Percentiles rank a stretch among this genome's conserved stretches.
Evolutionary conservation across 2,797 vertebrate species (phyloP).

Genomic region (Fistularia commersonii): DNA sequence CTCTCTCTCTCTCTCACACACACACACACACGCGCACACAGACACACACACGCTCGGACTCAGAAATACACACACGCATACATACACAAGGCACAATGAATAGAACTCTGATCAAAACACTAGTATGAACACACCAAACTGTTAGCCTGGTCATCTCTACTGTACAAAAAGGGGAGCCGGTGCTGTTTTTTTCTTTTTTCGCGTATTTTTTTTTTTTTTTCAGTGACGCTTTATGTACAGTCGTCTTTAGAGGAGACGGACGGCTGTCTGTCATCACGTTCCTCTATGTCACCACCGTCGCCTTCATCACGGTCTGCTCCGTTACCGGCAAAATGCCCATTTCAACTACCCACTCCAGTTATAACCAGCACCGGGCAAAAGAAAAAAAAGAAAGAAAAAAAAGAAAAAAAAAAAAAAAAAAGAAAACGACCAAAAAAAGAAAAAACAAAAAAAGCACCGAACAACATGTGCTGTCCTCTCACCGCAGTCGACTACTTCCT

Average conservation of each 20-base stretch:
- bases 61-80: constrained; percentile 25
- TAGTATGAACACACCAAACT: constrained; percentile 86
- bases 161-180: constrained; percentile 65
- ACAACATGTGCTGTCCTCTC: constrained; percentile 40
- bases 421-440: no score
- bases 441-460: constrained; percentile 50
- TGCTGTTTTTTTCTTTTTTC: constrained; percentile 25
- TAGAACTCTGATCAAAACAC: constrained; percentile 91
- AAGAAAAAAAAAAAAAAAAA: no score
- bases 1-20: constrained; percentile 69
- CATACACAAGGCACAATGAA: constrained; percentile 99
- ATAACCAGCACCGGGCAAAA: constrained; percentile 52
- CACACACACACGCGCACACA: constrained; percentile 30
- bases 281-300: constrained; percentile 26
- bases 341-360: constrained; percentile 46
- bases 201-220: no score
- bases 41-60: constrained; percentile 31
- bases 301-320: constrained; percentile 50
- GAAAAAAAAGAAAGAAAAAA: no score
- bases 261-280: constrained; percentile 40
- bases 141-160: constrained; percentile 73
- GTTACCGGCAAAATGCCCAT: constrained; percentile 42
- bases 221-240: constrained; percentile 60
- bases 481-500: constrained; percentile 33
- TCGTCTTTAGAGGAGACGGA: constrained; percentile 58